Percentiles rank a stretch among this genome's conserved stretches.
These are phyloP conservation scores for Ispidina lecontei DNA, from an alignment of 2,797 vertebrate species.

Conservation along the genomic window DNA sequence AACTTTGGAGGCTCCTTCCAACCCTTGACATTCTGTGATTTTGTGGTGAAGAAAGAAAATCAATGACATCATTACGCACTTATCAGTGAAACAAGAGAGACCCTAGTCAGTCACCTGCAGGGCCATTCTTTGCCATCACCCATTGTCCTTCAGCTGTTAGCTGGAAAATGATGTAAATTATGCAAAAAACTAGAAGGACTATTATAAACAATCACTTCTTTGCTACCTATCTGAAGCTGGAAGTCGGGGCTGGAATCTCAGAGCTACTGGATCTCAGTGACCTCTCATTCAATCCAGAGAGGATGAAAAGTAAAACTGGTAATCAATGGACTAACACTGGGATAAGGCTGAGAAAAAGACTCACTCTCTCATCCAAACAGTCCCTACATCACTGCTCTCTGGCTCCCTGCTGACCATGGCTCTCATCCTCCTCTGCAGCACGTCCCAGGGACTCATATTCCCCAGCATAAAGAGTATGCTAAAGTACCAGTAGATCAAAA, in stretches of 20 bases:
- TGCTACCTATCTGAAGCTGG: neutral
- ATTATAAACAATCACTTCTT: neutral
- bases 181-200: neutral
- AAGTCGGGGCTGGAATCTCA: neutral
- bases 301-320: neutral
- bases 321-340: neutral
- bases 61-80: neutral
- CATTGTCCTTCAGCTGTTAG: neutral
- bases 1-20: no score
- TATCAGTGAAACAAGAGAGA: neutral
- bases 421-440: neutral
- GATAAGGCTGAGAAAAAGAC: neutral
- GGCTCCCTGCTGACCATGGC: neutral
- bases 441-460: neutral
- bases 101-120: neutral
- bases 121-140: neutral
- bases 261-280: neutral
- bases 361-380: neutral
- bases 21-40: no score
- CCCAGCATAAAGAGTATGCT: neutral
- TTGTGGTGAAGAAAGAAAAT: neutral
- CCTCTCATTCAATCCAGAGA: neutral
- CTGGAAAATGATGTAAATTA: neutral
- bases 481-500: neutral
- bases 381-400: neutral